Evolutionary conservation across 2,888 invertebrate genomes (phyloP).

Genomic region (Philopedon plagiatum): DNA sequence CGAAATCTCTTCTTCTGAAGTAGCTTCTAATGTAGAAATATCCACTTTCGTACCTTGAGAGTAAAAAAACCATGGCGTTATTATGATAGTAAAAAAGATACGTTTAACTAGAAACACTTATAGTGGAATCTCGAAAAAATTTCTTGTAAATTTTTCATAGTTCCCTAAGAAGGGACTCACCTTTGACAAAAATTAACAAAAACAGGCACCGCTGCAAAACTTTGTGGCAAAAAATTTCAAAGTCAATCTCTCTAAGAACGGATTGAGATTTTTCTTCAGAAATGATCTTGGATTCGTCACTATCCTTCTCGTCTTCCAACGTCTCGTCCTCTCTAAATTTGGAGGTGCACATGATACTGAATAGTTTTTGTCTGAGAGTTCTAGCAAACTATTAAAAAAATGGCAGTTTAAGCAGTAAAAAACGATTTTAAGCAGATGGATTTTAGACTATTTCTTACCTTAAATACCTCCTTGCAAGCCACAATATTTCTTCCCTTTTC

Average conservation of each 20-base stretch:
- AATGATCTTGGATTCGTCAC: slow-evolving; percentile 44
- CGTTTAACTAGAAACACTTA: too few species aligned
- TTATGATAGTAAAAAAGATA: too few species aligned
- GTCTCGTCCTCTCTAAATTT: slow-evolving; percentile 54
- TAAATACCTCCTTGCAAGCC: slow-evolving; percentile 34
- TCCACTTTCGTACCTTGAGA: slow-evolving; percentile 57
- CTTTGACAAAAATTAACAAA: slow-evolving; percentile 70
- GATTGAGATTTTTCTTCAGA: slow-evolving; percentile 47
- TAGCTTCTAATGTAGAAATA: slow-evolving; percentile 51
- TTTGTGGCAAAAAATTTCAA: slow-evolving; percentile 66
- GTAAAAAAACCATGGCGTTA: neutral
- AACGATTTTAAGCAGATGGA: neutral
- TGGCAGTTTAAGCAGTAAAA: neutral
- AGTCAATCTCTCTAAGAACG: slow-evolving; percentile 54
- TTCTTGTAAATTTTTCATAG: too few species aligned
- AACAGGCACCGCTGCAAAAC: slow-evolving; percentile 70
- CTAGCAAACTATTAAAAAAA: slow-evolving; percentile 34
- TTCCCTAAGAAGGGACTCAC: slow-evolving; percentile 54
- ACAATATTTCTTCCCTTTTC: slow-evolving; percentile 59
- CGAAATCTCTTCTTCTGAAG: slow-evolving; percentile 60
- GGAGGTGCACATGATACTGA: slow-evolving; percentile 57
- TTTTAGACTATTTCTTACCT: slow-evolving; percentile 11
- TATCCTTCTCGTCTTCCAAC: slow-evolving; percentile 51
- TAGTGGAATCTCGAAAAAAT: too few species aligned
- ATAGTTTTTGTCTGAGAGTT: slow-evolving; percentile 61